Conservation (phyloP, 92 coral and sea anemone genomes). For the Phenganax subtilis region DNA sequence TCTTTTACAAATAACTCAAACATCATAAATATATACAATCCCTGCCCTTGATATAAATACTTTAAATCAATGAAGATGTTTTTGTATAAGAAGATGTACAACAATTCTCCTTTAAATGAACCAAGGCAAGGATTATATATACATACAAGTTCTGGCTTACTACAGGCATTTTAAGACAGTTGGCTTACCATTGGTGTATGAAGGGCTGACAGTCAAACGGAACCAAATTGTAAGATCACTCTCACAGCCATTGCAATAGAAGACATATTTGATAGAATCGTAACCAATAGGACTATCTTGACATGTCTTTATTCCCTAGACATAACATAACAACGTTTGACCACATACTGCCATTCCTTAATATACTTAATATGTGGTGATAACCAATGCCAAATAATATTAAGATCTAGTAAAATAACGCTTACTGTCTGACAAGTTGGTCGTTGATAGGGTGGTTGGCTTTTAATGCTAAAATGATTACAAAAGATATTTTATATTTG, state of each 20-base stretch:
- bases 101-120: too few relatives aligned
- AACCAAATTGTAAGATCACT: conserved; percentile 74
- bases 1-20: background rate
- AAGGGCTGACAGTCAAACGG: conserved; percentile 61
- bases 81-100: too few relatives aligned
- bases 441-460: conserved; percentile 21
- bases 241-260: conserved; percentile 85
- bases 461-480: conserved; percentile 14
- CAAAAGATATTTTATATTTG: background rate
- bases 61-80: too few relatives aligned
- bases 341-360: background rate
- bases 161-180: too few relatives aligned
- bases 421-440: conserved; percentile 31
- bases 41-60: too few relatives aligned
- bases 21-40: background rate
- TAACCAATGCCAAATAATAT: background rate
- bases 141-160: too few relatives aligned
- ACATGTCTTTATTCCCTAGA: conserved; percentile 49
- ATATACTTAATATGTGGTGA: background rate
- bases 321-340: background rate
- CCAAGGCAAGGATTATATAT: too few relatives aligned
- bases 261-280: conserved; percentile 61
- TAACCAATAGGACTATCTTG: conserved; percentile 56
- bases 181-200: conserved; percentile 3
- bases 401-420: background rate